Evolutionary conservation across 1,140 invertebrate genomes (phyloP), one percentile per base, ranked within the genome.

Genomic region (Leptopilina clavipes): DNA sequence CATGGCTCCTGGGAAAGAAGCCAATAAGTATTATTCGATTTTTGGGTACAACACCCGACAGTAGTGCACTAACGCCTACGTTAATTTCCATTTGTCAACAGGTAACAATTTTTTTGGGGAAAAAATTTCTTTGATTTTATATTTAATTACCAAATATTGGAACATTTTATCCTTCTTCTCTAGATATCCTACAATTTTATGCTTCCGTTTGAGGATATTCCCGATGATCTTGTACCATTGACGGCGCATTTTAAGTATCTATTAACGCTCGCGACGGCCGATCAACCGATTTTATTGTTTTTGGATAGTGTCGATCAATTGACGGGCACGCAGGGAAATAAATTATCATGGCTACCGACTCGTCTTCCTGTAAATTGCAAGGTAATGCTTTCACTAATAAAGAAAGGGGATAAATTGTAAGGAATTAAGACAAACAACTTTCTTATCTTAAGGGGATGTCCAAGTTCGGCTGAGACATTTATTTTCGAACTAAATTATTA

Each of bases 221-320:
- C 98, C 0, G 97, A 98, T 85, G 98, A 99, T 89, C 89, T 99
- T 75, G 97, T 99, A 14, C 98, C 97, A 9, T 91, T 99, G 11
- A 98, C 97, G 19, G 97, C 97, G 11, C 95, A 98, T 89, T 98
- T 99, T 88, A 99, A 99, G 90, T 95, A 98, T 84, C 91, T 99
- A 31, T 90, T 99, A 56, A 96, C 95, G 14, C 92, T 95, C 84
- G 96, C 97, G 0, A 95, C 92, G 3, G 83, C 91, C 31, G 94
- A 97, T 79, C 96, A 97, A 86, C 96, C 97, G 0, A 91, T 98
- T 14, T 90, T 97, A 0, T 91, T 98, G 12, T 98, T 97, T 87
- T 90, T 98, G 75, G 97, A 98, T 87, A 98, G 96, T 8, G 95
- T 99, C 0, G 97, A 99, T 91, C 97, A 98, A 88, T 90, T 99